These are phyloP conservation scores for Intellagama lesueurii DNA, from an alignment of 2,797 vertebrate species.

Conservation along the genomic window DNA sequence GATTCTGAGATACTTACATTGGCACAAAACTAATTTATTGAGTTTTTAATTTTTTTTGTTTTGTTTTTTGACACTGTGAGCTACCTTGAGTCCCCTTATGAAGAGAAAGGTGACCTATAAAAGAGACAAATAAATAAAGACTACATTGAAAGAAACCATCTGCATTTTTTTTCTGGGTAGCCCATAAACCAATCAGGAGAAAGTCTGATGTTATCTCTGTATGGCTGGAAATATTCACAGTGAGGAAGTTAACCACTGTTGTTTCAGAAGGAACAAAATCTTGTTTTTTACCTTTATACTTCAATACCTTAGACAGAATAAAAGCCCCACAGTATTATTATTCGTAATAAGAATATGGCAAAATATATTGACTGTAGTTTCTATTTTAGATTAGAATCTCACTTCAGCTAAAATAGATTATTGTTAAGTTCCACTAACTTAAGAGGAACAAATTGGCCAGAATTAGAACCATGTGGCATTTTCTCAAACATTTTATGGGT, in stretches of 20 bases:
- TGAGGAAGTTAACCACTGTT: constrained; percentile 72
- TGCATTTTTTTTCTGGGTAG: neutral
- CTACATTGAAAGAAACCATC: neutral
- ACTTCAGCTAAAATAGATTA: neutral
- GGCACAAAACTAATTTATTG: neutral
- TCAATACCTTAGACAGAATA: constrained; percentile 73
- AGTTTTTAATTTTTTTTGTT: no score
- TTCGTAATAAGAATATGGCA: constrained; percentile 14
- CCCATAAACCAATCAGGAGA: constrained; percentile 20
- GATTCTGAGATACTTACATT: neutral
- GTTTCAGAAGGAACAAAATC: constrained; percentile 75
- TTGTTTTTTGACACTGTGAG: no score
- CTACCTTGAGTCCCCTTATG: no score
- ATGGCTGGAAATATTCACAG: constrained; percentile 33
- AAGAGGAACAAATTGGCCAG: neutral
- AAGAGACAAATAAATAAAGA: neutral
- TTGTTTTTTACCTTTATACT: constrained; percentile 71
- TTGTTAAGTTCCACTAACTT: neutral
- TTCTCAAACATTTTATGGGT: neutral
- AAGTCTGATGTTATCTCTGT: neutral
- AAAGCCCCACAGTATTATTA: constrained; percentile 42
- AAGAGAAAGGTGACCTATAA: no score
- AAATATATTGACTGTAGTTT: constrained; percentile 1
- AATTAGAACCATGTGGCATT: neutral
- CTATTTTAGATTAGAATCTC: neutral